Conservation (phyloP, 2,113 vertebrate species). For the Clarias macrocephalus region DNA sequence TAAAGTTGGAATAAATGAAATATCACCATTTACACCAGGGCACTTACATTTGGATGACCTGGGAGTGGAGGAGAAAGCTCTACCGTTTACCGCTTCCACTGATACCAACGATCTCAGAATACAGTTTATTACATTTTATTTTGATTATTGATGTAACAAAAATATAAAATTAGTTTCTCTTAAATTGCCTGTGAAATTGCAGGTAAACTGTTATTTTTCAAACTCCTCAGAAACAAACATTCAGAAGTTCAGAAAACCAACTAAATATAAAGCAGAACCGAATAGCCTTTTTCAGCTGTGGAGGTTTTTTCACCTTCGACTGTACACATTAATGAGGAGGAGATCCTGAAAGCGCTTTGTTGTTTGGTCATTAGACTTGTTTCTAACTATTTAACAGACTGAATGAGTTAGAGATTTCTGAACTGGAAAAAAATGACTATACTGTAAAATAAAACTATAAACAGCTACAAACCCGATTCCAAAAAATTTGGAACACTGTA, state of each 20-base stretch:
- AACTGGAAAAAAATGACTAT: not conserved
- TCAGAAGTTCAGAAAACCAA: not conserved
- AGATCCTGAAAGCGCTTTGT: not conserved
- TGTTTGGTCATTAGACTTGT: not conserved
- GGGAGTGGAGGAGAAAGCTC: not conserved
- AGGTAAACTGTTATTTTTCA: not conserved
- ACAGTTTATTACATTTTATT: not conserved
- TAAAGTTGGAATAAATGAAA: not conserved
- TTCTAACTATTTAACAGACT: not conserved
- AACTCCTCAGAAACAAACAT: not conserved
- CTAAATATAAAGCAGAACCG: not conserved
- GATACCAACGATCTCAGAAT: not conserved
- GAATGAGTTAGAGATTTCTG: not conserved
- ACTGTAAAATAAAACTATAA: slow-evolving; percentile 7
- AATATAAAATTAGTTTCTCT: not conserved
- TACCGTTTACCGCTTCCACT: not conserved
- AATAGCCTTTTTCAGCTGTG: not conserved
- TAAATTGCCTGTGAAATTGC: not conserved
- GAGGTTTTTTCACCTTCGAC: not conserved
- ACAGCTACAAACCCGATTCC: not conserved
- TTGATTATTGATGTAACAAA: not conserved
- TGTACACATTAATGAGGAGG: not conserved
- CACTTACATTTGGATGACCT: not conserved
- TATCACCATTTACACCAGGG: not conserved
- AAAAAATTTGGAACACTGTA: too few species aligned